Percentiles rank a stretch among this genome's conserved stretches.
These are phyloP conservation scores for Polypterus senegalus DNA, from an alignment of 2,113 vertebrate species.

Conservation along the genomic window DNA sequence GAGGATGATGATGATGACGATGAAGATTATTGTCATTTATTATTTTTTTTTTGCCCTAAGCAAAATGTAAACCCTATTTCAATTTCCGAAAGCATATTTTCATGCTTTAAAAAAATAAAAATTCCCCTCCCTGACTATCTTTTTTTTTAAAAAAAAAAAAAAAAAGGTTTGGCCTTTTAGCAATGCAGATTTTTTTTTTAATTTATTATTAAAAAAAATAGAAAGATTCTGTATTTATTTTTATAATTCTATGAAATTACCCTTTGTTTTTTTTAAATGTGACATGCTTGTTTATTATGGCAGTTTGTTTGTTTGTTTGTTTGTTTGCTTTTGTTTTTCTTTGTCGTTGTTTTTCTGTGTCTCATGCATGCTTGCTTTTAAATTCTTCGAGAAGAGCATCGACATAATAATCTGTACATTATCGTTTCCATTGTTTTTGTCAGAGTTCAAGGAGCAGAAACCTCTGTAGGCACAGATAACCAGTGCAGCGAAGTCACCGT, in stretches of 20 bases:
- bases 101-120: constrained; percentile 15
- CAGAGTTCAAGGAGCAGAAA: too few relatives aligned
- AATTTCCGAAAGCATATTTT: neutral
- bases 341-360: constrained; percentile 25
- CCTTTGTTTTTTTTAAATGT: constrained; percentile 31
- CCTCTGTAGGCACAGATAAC: too few relatives aligned
- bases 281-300: constrained; percentile 66
- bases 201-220: constrained; percentile 13
- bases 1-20: too few relatives aligned
- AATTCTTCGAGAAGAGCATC: constrained; percentile 65
- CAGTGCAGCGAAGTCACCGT: too few relatives aligned
- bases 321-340: constrained; percentile 52
- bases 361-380: constrained; percentile 71
- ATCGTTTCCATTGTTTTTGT: too few relatives aligned
- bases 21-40: too few relatives aligned
- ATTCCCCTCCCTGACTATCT: neutral
- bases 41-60: too few relatives aligned
- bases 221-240: constrained; percentile 29
- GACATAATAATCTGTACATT: constrained; percentile 65
- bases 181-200: constrained; percentile 56
- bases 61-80: neutral
- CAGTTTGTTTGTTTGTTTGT: constrained; percentile 53
- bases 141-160: constrained; percentile 2
- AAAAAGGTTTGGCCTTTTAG: constrained; percentile 53
- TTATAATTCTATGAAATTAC: constrained; percentile 1